phyloP scores from a whole-genome alignment of 1,140 invertebrate genomes.

The Ganaspis sp. region DNA sequence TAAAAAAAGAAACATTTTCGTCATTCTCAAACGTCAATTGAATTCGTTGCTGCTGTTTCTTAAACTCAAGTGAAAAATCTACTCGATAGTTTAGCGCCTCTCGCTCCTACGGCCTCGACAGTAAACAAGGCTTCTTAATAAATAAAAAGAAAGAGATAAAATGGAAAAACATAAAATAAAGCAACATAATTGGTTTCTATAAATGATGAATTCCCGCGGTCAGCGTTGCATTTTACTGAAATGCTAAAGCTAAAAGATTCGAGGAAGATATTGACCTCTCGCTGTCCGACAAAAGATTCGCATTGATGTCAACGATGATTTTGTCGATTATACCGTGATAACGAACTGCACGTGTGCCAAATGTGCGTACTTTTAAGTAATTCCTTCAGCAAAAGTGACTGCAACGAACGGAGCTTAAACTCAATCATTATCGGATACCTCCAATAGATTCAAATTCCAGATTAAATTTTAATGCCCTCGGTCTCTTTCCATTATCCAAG shows the following conservation, averaged over 20 bases:
- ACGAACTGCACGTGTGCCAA: constrained; percentile 24
- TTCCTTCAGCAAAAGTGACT: constrained; percentile 6
- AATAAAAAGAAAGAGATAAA: constrained; percentile 40
- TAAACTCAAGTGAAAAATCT: too few species aligned
- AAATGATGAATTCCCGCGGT: constrained; percentile 33
- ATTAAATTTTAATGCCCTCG: neutral
- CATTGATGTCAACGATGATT: constrained; percentile 31
- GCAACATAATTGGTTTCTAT: constrained; percentile 41
- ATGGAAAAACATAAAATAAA: constrained; percentile 40
- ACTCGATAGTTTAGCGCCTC: neutral
- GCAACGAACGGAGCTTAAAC: constrained; percentile 25
- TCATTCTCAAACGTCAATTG: neutral
- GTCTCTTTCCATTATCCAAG: neutral
- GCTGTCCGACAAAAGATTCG: constrained; percentile 1
- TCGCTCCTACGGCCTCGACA: constrained; percentile 4
- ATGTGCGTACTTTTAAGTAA: neutral
- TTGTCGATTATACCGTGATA: constrained; percentile 30
- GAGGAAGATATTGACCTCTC: constrained; percentile 17
- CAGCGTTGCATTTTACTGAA: constrained; percentile 31
- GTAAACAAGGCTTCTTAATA: constrained; percentile 39
- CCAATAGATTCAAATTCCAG: neutral
- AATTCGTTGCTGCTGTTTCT: too few species aligned
- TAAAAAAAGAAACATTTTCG: neutral
- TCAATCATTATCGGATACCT: neutral
- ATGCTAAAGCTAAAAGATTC: constrained; percentile 22